Base-by-base conservation (phyloP, 1,140 invertebrate species). In the Calliphora vicina region DNA sequence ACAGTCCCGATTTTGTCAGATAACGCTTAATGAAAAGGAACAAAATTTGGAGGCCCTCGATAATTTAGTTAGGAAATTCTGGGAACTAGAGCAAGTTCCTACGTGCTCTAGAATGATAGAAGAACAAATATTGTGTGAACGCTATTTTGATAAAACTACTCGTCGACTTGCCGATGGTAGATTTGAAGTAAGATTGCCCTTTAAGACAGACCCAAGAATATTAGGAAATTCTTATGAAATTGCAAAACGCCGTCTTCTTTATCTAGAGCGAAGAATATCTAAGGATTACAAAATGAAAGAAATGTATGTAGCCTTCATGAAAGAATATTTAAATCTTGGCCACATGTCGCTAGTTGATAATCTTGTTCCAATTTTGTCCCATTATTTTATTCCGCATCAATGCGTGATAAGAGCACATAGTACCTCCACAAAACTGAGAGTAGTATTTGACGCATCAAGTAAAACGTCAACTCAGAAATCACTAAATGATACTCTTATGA, bases 401-500 rank as follows among this genome's bases (percentile, higher is more conserved):
- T 26, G 12, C 12, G 67, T 84, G 26, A 80, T 84, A 23, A 80
- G 45, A 82, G 42, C 29, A 29, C n/a, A 82, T 8, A 85, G 57
- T 17, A 23, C 50, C 10, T 83, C 82, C 9, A 90, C 89, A 2
- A 87, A 89, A 80, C 29, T 83, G 87, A n/a, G n/a, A n/a, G n/a
- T n/a, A n/a, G n/a, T n/a, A n/a, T n/a, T n/a, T n/a, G n/a, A n/a
- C n/a, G n/a, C 86, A 3, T 84, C 85, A 9, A 71, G 82, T 20
- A 86, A 85, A 86, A 83, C 83, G 8, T 29, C 78, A 10, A 84
- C 71, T 29, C 85, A 85, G 81, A 45, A 84, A n/a, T 86, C 84
- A 2, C 74, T 90, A n/a, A 91, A 91, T 84, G 88, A 90, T 57
- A 86, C 85, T 2, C 85, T 91, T 45, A 73, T 86, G 29, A 76